Percentiles rank a stretch among this genome's conserved stretches.
These are phyloP conservation scores for Kryphioiulus occultus DNA, from an alignment of 2,888 invertebrate genomes.

Conservation along the genomic window DNA sequence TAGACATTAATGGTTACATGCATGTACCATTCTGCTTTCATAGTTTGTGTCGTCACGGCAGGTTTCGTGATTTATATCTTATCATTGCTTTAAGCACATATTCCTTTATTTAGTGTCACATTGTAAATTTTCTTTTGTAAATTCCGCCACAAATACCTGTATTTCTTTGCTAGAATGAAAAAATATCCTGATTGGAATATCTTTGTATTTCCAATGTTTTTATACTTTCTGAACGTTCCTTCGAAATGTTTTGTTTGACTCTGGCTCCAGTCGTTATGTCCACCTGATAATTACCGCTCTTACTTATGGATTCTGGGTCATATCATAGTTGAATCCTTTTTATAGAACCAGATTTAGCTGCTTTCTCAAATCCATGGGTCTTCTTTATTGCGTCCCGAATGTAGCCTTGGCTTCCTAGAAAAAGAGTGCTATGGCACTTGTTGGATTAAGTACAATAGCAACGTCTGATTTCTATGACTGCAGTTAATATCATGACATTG, in stretches of 20 bases:
- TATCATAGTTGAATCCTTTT: background rate
- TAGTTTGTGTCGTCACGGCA: background rate
- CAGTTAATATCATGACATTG: background rate
- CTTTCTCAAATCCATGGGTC: background rate
- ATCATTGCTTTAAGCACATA: background rate
- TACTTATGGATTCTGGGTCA: background rate
- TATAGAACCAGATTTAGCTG: background rate
- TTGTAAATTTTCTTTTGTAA: background rate
- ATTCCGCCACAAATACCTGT: background rate
- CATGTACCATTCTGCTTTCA: background rate
- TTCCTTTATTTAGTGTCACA: background rate
- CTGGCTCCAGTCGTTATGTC: background rate
- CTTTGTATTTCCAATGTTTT: background rate
- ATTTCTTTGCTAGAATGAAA: background rate
- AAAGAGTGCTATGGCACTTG: background rate
- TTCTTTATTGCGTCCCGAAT: background rate
- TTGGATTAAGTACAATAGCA: background rate
- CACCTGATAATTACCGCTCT: background rate
- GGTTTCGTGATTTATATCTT: slow-evolving; percentile 15
- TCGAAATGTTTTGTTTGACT: background rate
- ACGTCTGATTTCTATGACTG: background rate
- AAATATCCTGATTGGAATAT: background rate
- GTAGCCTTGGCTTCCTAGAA: background rate
- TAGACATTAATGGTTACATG: background rate
- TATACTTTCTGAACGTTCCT: background rate